A percentile compares a stretch with the other conserved stretches of the same genome.
These are phyloP conservation scores for Xyrauchen texanus DNA, from an alignment of 2,113 vertebrate species.

Conservation along the genomic window DNA sequence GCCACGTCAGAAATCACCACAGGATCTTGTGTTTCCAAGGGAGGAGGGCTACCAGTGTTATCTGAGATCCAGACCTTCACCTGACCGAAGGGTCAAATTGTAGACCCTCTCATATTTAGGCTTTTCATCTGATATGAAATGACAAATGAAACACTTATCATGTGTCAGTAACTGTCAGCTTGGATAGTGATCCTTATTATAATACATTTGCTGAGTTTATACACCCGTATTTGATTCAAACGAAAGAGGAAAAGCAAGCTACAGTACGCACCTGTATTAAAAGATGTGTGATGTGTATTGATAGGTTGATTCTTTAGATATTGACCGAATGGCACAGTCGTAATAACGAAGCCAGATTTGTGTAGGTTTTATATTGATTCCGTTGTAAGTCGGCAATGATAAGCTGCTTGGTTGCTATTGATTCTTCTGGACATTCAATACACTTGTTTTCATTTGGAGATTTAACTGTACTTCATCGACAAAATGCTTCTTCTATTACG, in stretches of 20 bases:
- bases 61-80: slow-evolving; percentile 82
- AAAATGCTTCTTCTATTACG: slow-evolving; percentile 41
- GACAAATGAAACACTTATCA: slow-evolving; percentile 63
- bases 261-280: slow-evolving; percentile 56
- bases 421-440: slow-evolving; percentile 48
- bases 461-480: slow-evolving; percentile 43
- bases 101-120: slow-evolving; percentile 49
- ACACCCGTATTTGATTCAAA: slow-evolving; percentile 60
- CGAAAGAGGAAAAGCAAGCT: slow-evolving; percentile 65
- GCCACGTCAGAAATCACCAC: slow-evolving; percentile 80
- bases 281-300: slow-evolving; percentile 59
- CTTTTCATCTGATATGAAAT: slow-evolving; percentile 54
- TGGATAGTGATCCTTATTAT: slow-evolving; percentile 64
- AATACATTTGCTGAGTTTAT: slow-evolving; percentile 65
- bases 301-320: slow-evolving; percentile 52
- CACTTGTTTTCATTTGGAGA: slow-evolving; percentile 45
- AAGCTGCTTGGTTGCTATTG: slow-evolving; percentile 49
- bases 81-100: slow-evolving; percentile 71
- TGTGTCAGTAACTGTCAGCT: neutral
- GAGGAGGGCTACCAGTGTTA: slow-evolving; percentile 74
- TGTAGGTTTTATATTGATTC: slow-evolving; percentile 47
- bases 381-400: slow-evolving; percentile 51
- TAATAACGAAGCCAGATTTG: slow-evolving; percentile 46
- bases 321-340: slow-evolving; percentile 39
- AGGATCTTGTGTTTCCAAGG: slow-evolving; percentile 82